Evolutionary conservation across 2,888 invertebrate species (phyloP).

Genomic region (Xestia c-nigrum): DNA sequence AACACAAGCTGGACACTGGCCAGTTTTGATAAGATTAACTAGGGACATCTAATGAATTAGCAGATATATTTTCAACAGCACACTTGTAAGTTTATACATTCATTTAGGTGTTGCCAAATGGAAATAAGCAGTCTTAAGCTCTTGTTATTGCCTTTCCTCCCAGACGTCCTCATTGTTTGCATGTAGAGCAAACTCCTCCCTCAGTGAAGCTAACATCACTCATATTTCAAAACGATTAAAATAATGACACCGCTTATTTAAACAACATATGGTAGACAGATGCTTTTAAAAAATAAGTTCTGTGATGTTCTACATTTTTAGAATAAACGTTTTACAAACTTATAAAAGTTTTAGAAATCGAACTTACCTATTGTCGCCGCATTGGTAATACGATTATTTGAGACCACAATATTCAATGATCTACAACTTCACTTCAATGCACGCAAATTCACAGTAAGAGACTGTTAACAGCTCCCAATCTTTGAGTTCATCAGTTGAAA

Average conservation of each 20-base stretch:
- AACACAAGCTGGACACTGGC: neutral
- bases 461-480: neutral
- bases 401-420: neutral
- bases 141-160: neutral
- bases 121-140: too few relatives aligned
- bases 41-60: too few relatives aligned
- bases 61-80: too few relatives aligned
- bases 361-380: neutral
- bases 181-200: neutral
- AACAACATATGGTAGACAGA: constrained; percentile 14
- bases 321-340: neutral
- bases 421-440: neutral
- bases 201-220: neutral
- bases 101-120: too few relatives aligned
- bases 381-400: neutral
- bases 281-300: neutral
- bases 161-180: neutral
- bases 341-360: too few relatives aligned
- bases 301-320: neutral
- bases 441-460: neutral
- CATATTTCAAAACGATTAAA: neutral
- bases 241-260: constrained; percentile 1
- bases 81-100: too few relatives aligned
- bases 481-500: constrained; percentile 11
- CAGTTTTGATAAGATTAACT: too few relatives aligned